These are phyloP conservation scores for Corythoichthys haematopterus DNA, from an alignment of 2,113 vertebrate species.

Conservation along the genomic window DNA sequence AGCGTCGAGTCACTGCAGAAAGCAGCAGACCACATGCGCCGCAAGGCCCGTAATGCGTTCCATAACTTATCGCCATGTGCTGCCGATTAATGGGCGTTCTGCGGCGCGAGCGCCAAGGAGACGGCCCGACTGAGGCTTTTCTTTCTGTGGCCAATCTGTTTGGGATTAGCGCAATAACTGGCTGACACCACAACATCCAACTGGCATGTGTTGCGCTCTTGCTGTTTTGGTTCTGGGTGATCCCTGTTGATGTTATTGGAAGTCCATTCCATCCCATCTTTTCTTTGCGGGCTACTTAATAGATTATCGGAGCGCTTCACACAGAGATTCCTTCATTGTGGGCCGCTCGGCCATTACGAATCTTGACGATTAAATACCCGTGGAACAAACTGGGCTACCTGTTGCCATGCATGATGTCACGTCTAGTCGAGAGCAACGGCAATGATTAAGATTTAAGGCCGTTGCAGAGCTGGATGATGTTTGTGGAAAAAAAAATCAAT, in stretches of 20 bases:
- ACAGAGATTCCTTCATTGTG: conserved; percentile 53
- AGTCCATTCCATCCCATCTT: conserved; percentile 9
- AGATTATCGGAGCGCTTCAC: conserved; percentile 52
- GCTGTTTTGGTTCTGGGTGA: conserved; percentile 47
- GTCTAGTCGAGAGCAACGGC: conserved; percentile 59
- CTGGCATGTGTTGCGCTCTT: conserved; percentile 37
- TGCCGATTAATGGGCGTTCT: conserved; percentile 71
- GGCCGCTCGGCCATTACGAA: conserved; percentile 57
- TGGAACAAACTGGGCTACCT: conserved; percentile 64
- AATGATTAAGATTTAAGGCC: conserved; percentile 60
- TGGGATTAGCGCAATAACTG: conserved; percentile 73
- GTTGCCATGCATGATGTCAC: conserved; percentile 68
- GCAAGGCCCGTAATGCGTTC: conserved; percentile 69
- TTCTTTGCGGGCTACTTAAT: conserved; percentile 33
- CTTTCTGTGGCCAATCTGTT: conserved; percentile 74
- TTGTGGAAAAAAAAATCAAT: conserved; percentile 65
- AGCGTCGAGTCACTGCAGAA: conserved; percentile 46
- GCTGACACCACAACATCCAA: conserved; percentile 66
- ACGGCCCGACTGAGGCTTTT: conserved; percentile 70
- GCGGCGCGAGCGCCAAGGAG: conserved; percentile 64
- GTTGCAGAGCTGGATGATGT: conserved; percentile 51
- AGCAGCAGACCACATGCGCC: conserved; percentile 70
- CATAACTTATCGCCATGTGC: conserved; percentile 75
- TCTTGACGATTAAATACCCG: conserved; percentile 58
- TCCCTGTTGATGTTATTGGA: conserved; percentile 36